Evolutionary conservation across 2,113 vertebrate species (phyloP).

Genomic region (Ceyx cyanopectus): DNA sequence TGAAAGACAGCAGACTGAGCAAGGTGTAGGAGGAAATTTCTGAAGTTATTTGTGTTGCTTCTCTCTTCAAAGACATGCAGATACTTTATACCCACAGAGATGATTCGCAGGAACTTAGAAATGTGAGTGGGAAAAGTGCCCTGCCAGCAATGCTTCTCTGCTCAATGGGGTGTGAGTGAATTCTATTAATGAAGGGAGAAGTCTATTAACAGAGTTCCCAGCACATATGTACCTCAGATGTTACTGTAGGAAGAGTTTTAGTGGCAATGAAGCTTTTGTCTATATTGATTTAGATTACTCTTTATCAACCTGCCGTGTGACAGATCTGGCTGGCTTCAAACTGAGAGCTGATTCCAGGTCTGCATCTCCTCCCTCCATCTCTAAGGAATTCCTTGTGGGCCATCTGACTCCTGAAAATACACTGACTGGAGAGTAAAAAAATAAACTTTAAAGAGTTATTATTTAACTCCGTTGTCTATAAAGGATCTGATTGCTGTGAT

Average conservation of each 20-base stretch:
- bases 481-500: neutral
- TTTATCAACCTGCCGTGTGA: rapidly evolving
- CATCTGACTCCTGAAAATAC: neutral
- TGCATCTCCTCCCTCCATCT: neutral
- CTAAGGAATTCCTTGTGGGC: neutral
- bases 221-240: neutral
- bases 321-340: neutral
- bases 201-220: neutral
- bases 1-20: neutral
- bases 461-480: neutral
- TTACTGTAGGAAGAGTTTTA: neutral
- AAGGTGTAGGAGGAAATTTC: neutral
- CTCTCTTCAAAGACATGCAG: neutral
- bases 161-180: neutral
- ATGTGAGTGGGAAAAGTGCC: neutral
- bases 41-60: neutral
- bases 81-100: neutral
- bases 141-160: neutral
- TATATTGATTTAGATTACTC: neutral
- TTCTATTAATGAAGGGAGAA: neutral
- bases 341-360: neutral
- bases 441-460: neutral
- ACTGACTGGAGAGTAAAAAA: neutral
- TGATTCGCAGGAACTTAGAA: neutral
- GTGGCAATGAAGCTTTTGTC: neutral